These are phyloP conservation scores for Taphrorychus bicolor DNA, from an alignment of 2,888 invertebrate species.

Conservation along the genomic window DNA sequence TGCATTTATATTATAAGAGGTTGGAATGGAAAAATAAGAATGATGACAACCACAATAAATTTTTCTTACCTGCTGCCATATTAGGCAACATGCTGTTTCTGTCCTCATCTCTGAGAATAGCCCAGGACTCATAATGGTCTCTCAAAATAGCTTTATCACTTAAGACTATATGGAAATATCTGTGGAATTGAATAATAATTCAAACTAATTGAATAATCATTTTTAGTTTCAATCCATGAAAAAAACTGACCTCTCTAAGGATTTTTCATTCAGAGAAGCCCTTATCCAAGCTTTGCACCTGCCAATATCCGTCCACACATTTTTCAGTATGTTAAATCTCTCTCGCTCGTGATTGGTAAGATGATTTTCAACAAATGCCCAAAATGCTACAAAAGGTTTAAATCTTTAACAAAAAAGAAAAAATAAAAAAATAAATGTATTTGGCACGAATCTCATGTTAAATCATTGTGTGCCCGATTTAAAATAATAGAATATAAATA, in stretches of 20 bases:
- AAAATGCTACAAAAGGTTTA: conserved; percentile 65
- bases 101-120: conserved; percentile 83
- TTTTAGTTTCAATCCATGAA: conserved; percentile 38
- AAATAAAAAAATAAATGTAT: not conserved
- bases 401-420: not conserved
- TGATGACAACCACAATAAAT: too few species aligned
- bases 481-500: too few species aligned
- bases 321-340: conserved; percentile 75
- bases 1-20: too few species aligned
- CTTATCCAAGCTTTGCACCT: conserved; percentile 89
- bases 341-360: conserved; percentile 88
- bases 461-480: too few species aligned
- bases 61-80: conserved; percentile 79
- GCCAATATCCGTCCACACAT: conserved; percentile 78
- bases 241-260: conserved; percentile 71
- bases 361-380: conserved; percentile 80
- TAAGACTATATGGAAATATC: conserved; percentile 78
- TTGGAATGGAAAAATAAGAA: too few species aligned
- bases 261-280: conserved; percentile 89
- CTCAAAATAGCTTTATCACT: conserved; percentile 68
- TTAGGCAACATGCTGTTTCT: conserved; percentile 79
- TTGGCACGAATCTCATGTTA: too few species aligned
- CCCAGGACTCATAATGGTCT: conserved; percentile 85
- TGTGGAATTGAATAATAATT: conserved; percentile 43
- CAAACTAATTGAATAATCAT: conserved; percentile 22